phyloP scores from a whole-genome alignment of 2,113 vertebrate species.

The Geococcyx californianus region DNA sequence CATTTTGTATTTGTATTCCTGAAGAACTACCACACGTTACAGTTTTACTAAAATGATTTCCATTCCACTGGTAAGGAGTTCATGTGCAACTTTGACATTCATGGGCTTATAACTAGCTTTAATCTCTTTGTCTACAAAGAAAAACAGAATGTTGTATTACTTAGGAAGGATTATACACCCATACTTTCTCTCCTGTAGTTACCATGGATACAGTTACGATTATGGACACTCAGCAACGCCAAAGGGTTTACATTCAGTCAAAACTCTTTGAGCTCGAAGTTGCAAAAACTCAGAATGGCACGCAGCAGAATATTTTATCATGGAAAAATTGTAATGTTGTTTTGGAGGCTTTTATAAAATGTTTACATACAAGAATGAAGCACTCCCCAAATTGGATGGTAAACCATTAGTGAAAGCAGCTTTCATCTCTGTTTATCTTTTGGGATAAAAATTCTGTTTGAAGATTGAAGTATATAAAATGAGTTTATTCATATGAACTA shows the following conservation, averaged over 20 bases:
- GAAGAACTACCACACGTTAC: not conserved
- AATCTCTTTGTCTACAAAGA: slow-evolving; percentile 13
- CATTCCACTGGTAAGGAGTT: not conserved
- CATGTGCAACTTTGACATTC: not conserved
- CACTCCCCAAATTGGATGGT: not conserved
- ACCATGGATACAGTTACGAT: slow-evolving; percentile 30
- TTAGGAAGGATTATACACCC: slow-evolving; percentile 2
- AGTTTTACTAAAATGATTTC: not conserved
- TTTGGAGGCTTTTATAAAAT: not conserved
- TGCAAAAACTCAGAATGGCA: not conserved
- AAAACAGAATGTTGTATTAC: not conserved
- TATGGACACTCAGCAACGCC: slow-evolving; percentile 17
- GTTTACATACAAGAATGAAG: not conserved
- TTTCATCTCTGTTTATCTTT: not conserved
- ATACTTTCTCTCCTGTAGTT: slow-evolving; percentile 20
- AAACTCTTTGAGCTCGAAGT: not conserved
- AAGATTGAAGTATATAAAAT: not conserved
- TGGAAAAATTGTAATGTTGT: not conserved
- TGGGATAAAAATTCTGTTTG: not conserved
- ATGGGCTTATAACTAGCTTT: not conserved
- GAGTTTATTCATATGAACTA: not conserved
- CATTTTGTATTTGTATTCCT: not conserved
- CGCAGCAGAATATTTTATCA: not conserved
- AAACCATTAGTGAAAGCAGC: not conserved
- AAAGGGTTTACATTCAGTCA: slow-evolving; percentile 2